Evolutionary conservation across 1,140 invertebrate species (phyloP), one percentile per base, ranked within the genome.

Genomic region (Sinella curviseta): DNA sequence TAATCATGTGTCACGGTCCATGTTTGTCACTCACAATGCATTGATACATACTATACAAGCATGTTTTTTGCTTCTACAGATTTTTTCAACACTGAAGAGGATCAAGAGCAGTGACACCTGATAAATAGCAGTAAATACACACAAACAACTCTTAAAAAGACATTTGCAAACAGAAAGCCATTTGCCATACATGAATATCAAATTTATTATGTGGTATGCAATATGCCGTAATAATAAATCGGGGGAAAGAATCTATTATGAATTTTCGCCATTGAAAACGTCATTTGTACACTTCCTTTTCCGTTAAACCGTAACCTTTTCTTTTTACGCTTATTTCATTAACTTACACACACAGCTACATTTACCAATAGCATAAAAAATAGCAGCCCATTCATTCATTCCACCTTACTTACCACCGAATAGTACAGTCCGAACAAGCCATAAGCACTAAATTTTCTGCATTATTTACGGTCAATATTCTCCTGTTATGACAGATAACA

Each of bases 381-480:
- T 48, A 20, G 39, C 8, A 48, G 8, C 20, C 39, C n/a, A n/a
- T n/a, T n/a, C n/a, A n/a, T n/a, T n/a, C n/a, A n/a, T n/a, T n/a
- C n/a, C n/a, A n/a, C n/a, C n/a, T n/a, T n/a, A n/a, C n/a, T n/a
- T n/a, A n/a, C n/a, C n/a, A n/a, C n/a, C n/a, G n/a, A n/a, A n/a
- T n/a, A n/a, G n/a, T n/a, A n/a, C n/a, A n/a, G n/a, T n/a, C n/a
- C n/a, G n/a, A n/a, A n/a, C n/a, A 65, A 16, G 16, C 24, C 24
- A 65, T 8, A 65, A 17, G 57, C 31, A 33, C 14, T 33, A 70
- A 70, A 70, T 70, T 48, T 70, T 70, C 31, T 16, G 31, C 31
- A 70, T 70, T 70, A 70, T 70, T 30, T 70, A 70, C 31, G 65
- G 65, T 70, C 65, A 70, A 33, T 70, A 30, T 70, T 70, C 65